phyloP scores from a whole-genome alignment of 2,113 vertebrate species.

The Calypte anna region DNA sequence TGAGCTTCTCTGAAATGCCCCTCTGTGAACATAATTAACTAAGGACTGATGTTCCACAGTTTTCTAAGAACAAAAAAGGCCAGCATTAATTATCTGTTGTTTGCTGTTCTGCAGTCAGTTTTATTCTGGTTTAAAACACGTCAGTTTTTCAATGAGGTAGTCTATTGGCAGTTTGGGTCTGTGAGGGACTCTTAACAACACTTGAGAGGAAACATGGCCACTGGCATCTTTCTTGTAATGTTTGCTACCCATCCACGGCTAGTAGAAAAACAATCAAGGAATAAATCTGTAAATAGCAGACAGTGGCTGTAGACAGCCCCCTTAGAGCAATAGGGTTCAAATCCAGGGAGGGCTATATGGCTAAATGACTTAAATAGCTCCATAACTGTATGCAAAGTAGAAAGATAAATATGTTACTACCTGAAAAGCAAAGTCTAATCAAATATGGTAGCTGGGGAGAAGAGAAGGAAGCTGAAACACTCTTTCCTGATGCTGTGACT shows the following conservation, averaged over 20 bases:
- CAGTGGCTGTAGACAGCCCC: background rate
- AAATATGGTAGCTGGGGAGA: background rate
- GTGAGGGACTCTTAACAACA: background rate
- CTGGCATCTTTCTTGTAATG: background rate
- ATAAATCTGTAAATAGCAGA: background rate
- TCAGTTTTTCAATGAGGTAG: fast-evolving
- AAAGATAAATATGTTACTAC: background rate
- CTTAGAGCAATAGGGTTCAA: background rate
- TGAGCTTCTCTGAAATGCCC: background rate
- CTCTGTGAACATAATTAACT: background rate
- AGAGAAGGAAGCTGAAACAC: background rate
- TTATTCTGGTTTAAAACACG: background rate
- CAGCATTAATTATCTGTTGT: background rate
- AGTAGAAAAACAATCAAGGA: background rate
- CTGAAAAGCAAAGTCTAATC: background rate
- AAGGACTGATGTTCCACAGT: background rate
- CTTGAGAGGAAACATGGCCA: background rate
- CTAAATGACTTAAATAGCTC: background rate
- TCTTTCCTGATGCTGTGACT: background rate
- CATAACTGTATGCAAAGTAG: background rate
- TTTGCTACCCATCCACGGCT: background rate
- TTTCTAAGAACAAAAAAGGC: background rate
- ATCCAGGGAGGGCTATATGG: background rate
- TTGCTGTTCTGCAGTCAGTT: background rate
- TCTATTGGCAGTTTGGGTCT: background rate